phyloP scores from a whole-genome alignment of 1,140 invertebrate species.

The Matsumurasca onukii region DNA sequence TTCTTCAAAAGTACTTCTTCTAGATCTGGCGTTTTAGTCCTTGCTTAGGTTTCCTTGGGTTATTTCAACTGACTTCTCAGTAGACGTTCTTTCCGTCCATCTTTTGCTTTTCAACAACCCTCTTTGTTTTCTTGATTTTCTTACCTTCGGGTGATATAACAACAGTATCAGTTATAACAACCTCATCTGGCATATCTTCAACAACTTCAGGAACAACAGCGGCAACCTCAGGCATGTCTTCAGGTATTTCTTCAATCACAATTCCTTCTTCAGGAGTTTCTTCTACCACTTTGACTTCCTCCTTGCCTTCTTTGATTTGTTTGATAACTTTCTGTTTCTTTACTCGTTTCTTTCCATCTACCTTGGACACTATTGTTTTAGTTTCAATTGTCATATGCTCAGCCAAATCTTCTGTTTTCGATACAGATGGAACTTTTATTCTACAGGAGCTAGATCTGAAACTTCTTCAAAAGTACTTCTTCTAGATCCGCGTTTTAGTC shows the following conservation, averaged over 20 bases:
- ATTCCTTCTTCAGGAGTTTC: slow-evolving; percentile 35
- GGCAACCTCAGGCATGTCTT: slow-evolving; percentile 23
- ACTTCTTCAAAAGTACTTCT: slow-evolving; percentile 28
- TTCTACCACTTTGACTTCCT: slow-evolving; percentile 42
- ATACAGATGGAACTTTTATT: slow-evolving; percentile 3
- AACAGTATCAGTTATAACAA: slow-evolving; percentile 39
- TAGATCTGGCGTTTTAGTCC: slow-evolving; percentile 2
- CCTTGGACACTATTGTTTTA: slow-evolving; percentile 30
- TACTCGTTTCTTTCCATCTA: slow-evolving; percentile 45
- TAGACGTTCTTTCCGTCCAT: slow-evolving; percentile 40
- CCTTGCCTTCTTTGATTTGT: slow-evolving; percentile 36
- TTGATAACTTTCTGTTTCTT: slow-evolving; percentile 41
- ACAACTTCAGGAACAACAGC: slow-evolving; percentile 15
- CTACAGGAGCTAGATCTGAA: neutral
- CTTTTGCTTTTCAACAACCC: slow-evolving; percentile 42
- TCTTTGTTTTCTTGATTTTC: slow-evolving; percentile 39
- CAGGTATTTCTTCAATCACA: slow-evolving; percentile 20
- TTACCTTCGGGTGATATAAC: slow-evolving; percentile 36
- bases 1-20: slow-evolving; percentile 36
- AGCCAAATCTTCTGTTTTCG: slow-evolving; percentile 14
- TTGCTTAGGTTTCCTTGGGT: slow-evolving; percentile 47
- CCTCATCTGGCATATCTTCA: slow-evolving; percentile 25
- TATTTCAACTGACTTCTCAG: slow-evolving; percentile 44
- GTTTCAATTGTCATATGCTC: slow-evolving; percentile 40
- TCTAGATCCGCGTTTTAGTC: slow-evolving; percentile 15